Evolutionary conservation across 2,113 vertebrate species (phyloP).

Genomic region (Alectura lathami): DNA sequence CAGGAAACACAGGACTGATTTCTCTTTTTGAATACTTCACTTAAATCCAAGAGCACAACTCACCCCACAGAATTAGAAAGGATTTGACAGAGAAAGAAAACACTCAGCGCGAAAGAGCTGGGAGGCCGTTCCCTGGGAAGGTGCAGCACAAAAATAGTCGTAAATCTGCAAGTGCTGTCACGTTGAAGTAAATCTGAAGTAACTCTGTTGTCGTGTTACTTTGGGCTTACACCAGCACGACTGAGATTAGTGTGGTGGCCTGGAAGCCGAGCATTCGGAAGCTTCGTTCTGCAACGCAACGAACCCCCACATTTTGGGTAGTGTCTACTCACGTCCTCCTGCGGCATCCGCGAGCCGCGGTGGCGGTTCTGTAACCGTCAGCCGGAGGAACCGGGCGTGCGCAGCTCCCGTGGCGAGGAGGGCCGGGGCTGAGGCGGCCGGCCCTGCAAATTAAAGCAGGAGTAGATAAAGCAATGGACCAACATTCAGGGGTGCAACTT

Average conservation of each 20-base stretch:
- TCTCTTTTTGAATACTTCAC: slow-evolving; percentile 6
- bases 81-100: slow-evolving; percentile 37
- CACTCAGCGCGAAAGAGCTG: neutral
- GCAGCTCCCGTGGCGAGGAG: neutral
- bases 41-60: neutral
- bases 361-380: too few species aligned
- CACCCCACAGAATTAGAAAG: neutral
- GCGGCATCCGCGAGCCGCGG: too few species aligned
- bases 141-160: slow-evolving; percentile 22
- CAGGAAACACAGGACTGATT: neutral
- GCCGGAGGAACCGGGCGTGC: neutral
- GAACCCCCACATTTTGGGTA: too few species aligned
- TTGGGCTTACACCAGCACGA: slow-evolving; percentile 33
- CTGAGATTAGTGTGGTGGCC: slow-evolving; percentile 29
- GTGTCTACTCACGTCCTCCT: too few species aligned
- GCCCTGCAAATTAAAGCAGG: neutral
- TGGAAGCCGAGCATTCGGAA: neutral
- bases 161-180: slow-evolving; percentile 44
- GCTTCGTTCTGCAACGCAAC: too few species aligned
- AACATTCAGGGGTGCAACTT: neutral
- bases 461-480: slow-evolving; percentile 25
- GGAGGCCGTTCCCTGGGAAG: neutral
- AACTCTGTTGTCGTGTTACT: slow-evolving; percentile 49
- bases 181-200: slow-evolving; percentile 42
- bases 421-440: neutral